Base-by-base conservation (phyloP, 2,797 vertebrate species). In the Steatocranus sp. region DNA sequence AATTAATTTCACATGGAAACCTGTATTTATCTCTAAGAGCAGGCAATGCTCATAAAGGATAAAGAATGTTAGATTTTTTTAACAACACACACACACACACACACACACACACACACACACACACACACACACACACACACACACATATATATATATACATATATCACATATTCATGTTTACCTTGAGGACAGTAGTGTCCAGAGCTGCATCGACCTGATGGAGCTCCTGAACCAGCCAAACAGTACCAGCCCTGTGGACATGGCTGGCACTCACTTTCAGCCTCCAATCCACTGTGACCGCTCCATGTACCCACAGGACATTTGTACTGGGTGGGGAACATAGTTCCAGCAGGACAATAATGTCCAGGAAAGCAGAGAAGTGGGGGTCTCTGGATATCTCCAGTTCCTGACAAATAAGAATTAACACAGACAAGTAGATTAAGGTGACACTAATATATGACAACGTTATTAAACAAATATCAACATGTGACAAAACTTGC, bases 221-320 rank as follows among this genome's bases (percentile, higher is more conserved):
- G 96, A 5, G 38, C 43, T 2, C 87, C 96, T n/a, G 96, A 94
- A 54, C 97, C 97, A 1, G 93, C 89, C 78, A 94, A 75, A 76
- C 98, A 99, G 83, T 98, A 98, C 97, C 97, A 97, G n/a, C 98
- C 97, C 7, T 23, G 46, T 1, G 96, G 96, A 46, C 98, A 99
- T 0, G 43, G 94, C 0, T 15, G 88, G 15, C 97, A 98, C 53
- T 98, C 97, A 0, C 87, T 84, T 5, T 93, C 94, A 0, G 83
- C 84, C 75, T 95, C 92, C 89, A 98, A 80, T 27, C 96, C 91
- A 7, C 94, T 96, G 17, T 86, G 95, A 51, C 97, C 94, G 75
- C 96, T 98, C 97, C 97, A 98, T n/a, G 96, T 97, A 61, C 98
- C 98, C 1, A 96, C 95, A 7, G 96, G 94, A 93, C 98, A 98